Percentiles rank a stretch among this genome's conserved stretches.
Conservation (phyloP, 2,888 invertebrate species). For the Apamea anceps region DNA sequence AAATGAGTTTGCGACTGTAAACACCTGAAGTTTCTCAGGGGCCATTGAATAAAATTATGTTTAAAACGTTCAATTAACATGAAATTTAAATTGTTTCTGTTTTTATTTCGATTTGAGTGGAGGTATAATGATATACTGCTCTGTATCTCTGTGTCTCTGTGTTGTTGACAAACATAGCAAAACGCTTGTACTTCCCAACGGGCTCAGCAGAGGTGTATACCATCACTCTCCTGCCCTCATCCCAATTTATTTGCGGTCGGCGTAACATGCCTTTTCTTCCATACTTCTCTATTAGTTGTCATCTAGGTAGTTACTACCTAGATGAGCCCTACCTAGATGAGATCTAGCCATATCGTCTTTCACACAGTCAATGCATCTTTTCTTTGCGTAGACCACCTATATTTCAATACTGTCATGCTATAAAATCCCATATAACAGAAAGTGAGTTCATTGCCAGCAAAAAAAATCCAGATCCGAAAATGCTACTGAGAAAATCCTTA, state of each 20-base stretch:
- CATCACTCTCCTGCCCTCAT: too few species aligned
- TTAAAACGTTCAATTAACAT: conserved; percentile 60
- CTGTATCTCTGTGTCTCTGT: neutral
- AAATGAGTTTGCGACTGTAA: conserved; percentile 58
- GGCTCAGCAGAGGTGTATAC: neutral
- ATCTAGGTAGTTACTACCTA: too few species aligned
- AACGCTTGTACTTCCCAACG: neutral
- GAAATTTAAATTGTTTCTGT: conserved; percentile 57
- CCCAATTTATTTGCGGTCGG: too few species aligned
- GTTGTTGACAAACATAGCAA: neutral
- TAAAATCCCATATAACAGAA: neutral
- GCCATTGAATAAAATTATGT: conserved; percentile 60
- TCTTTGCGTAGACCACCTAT: too few species aligned
- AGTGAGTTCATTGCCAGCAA: neutral
- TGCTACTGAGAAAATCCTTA: neutral
- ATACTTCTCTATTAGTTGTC: too few species aligned
- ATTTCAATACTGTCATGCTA: neutral
- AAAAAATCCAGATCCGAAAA: neutral
- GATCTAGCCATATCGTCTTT: too few species aligned
- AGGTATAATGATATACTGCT: conserved; percentile 8
- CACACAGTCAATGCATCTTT: too few species aligned
- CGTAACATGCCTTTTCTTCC: too few species aligned
- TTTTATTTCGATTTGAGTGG: conserved; percentile 45
- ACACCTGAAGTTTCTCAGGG: conserved; percentile 62
- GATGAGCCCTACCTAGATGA: too few species aligned